Conservation (phyloP, 2,797 vertebrate genomes). For the Odontamblyopus lacepedii region DNA sequence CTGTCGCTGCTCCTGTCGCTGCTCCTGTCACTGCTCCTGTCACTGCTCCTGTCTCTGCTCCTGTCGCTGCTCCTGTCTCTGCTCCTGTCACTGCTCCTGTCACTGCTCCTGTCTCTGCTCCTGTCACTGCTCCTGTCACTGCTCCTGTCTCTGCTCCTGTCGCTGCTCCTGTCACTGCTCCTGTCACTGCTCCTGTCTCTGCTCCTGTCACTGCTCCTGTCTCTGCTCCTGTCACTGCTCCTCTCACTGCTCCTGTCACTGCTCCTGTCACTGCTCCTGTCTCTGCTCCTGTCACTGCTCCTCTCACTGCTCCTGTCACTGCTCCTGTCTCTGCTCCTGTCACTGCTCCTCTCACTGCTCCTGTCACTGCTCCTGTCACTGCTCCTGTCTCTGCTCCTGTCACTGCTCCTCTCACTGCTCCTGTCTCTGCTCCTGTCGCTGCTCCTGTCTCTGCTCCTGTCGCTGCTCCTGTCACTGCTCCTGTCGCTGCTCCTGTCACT, state of each 20-base stretch:
- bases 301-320: conserved; percentile 27
- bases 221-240: conserved; percentile 27
- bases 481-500: no score
- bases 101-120: conserved; percentile 1
- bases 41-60: no score
- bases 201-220: conserved; percentile 29
- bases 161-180: conserved; percentile 11
- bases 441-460: no score
- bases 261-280: conserved; percentile 21
- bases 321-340: conserved; percentile 14
- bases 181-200: conserved; percentile 28
- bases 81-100: no score
- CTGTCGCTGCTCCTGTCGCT: no score
- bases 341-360: conserved; percentile 9
- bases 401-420: conserved; percentile 35
- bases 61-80: no score
- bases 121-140: conserved; percentile 38
- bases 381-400: conserved; percentile 14
- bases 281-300: conserved; percentile 11
- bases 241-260: conserved; percentile 21
- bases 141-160: conserved; percentile 39
- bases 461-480: no score
- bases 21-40: no score
- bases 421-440: not conserved
- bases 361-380: conserved; percentile 27